Conservation (phyloP, 2,113 vertebrate species). For the Leptobrachium ailaonicum region DNA sequence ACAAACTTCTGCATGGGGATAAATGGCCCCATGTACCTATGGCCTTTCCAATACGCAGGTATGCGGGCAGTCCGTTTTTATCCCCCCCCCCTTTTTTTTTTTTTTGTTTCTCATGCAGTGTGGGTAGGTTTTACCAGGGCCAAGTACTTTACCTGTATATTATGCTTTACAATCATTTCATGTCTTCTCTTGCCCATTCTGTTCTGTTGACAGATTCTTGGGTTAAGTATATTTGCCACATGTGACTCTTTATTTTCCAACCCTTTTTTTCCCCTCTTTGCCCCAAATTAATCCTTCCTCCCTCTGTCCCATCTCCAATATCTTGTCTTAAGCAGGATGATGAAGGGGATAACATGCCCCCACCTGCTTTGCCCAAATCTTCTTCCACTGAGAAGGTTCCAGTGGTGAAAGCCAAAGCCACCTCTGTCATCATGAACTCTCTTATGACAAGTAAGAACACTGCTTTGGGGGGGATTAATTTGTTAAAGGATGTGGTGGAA, state of each 20-base stretch:
- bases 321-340: slow-evolving; percentile 67
- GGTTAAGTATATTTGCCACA: not conserved
- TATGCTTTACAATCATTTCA: too few relatives aligned
- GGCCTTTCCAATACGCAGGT: too few relatives aligned
- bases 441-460: slow-evolving; percentile 87
- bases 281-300: not conserved
- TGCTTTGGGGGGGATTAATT: not conserved
- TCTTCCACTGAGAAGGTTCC: slow-evolving; percentile 67
- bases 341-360: slow-evolving; percentile 63
- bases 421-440: slow-evolving; percentile 86
- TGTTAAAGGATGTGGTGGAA: not conserved
- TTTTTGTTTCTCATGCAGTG: too few relatives aligned
- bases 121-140: too few relatives aligned
- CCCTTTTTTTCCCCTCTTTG: not conserved
- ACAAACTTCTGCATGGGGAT: too few relatives aligned
- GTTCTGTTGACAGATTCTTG: not conserved
- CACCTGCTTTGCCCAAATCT: slow-evolving; percentile 55
- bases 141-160: too few relatives aligned
- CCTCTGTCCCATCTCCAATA: slow-evolving; percentile 11
- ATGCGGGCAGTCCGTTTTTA: too few relatives aligned
- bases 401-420: slow-evolving; percentile 91
- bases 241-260: not conserved
- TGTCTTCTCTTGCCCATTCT: too few relatives aligned
- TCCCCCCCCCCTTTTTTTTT: too few relatives aligned
- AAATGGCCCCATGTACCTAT: too few relatives aligned